Evolutionary conservation across 2,888 invertebrate species (phyloP).

Genomic region (Cosmia trapezina): DNA sequence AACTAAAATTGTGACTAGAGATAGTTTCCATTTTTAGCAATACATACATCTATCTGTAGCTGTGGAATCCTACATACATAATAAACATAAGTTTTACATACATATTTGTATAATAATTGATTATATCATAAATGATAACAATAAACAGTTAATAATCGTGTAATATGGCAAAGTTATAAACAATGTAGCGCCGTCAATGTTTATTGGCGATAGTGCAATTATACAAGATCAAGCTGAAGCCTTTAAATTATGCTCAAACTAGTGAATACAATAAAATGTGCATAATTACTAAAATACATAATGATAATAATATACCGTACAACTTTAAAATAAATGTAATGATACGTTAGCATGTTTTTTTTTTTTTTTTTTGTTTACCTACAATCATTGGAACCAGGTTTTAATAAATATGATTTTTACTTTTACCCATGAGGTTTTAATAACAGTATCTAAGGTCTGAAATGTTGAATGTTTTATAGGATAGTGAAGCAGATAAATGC

Average conservation of each 20-base stretch:
- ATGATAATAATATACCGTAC: constrained; percentile 41
- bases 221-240: constrained; percentile 66
- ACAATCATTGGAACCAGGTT: constrained; percentile 36
- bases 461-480: constrained; percentile 47
- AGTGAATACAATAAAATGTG: constrained; percentile 53
- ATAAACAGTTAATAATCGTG: constrained; percentile 58
- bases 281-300: constrained; percentile 53
- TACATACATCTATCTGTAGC: constrained; percentile 15
- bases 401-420: constrained; percentile 40
- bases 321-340: constrained; percentile 57
- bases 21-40: constrained; percentile 22
- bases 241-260: constrained; percentile 47
- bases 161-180: constrained; percentile 59
- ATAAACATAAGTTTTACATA: constrained; percentile 43
- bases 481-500: constrained; percentile 69
- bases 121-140: constrained; percentile 33
- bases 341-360: constrained; percentile 65
- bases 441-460: constrained; percentile 45
- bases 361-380: constrained; percentile 36
- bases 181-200: constrained; percentile 56
- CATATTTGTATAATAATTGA: constrained; percentile 32
- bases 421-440: constrained; percentile 41
- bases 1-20: neutral
- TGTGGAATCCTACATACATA: constrained; percentile 35
- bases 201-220: constrained; percentile 54